Evolutionary conservation across 2,113 vertebrate genomes (phyloP).

Genomic region (Hiodon tergisus): DNA sequence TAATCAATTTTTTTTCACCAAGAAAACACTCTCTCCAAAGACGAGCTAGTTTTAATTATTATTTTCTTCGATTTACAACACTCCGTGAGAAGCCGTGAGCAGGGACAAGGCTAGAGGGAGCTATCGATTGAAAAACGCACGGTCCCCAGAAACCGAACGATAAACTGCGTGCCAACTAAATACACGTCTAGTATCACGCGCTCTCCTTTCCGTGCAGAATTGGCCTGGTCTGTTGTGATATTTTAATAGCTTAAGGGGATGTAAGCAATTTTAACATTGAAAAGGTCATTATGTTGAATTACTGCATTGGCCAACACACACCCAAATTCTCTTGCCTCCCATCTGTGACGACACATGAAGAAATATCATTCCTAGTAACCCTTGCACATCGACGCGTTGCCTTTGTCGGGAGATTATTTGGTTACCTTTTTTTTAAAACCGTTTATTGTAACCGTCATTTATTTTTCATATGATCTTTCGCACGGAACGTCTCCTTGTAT

Average conservation of each 20-base stretch:
- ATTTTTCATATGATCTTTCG: neutral
- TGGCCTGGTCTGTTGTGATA: slow-evolving; percentile 5
- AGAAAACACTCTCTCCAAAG: too few relatives aligned
- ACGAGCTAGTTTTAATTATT: too few relatives aligned
- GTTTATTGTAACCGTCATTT: neutral
- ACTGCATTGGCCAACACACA: slow-evolving; percentile 18
- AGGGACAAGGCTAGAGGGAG: slow-evolving; percentile 41
- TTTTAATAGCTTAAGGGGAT: slow-evolving; percentile 18
- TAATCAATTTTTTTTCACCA: too few relatives aligned
- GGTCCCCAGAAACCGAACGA: slow-evolving; percentile 19
- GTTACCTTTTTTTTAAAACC: neutral
- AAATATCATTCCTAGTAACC: slow-evolving; percentile 11
- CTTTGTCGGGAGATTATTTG: slow-evolving; percentile 6
- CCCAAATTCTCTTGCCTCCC: slow-evolving; percentile 7
- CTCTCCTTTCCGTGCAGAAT: slow-evolving; percentile 16
- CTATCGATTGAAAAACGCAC: slow-evolving; percentile 44
- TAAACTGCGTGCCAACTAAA: slow-evolving; percentile 17
- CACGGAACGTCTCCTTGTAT: neutral
- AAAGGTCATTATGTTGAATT: slow-evolving; percentile 29
- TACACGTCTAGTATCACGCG: slow-evolving; percentile 22
- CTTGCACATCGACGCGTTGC: neutral
- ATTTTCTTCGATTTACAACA: neutral
- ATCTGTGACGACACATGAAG: slow-evolving; percentile 20
- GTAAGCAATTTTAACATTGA: slow-evolving; percentile 20
- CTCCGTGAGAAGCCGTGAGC: slow-evolving; percentile 21